phyloP scores from a whole-genome alignment of 2,797 vertebrate genomes.

The Notamacropus eugenii region DNA sequence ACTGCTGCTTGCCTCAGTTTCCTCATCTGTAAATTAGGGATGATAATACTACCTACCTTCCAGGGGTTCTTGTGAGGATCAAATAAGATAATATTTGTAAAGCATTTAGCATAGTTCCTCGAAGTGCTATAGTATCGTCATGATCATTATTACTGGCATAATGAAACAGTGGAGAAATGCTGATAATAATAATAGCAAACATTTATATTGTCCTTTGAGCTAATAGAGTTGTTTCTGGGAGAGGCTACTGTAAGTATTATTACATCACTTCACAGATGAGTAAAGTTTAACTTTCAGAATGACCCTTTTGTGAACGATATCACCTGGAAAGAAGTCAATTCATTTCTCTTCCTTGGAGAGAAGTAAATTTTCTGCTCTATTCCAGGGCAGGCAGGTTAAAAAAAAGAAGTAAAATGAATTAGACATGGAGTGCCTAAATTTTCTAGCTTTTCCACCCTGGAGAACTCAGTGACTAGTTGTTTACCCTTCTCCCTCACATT shows the following conservation, averaged over 20 bases:
- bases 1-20: no score
- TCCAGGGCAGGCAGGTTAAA: not conserved
- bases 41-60: no score
- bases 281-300: not conserved
- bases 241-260: not conserved
- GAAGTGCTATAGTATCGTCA: not conserved
- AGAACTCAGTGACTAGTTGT: not conserved
- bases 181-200: not conserved
- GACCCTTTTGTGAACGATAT: not conserved
- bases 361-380: not conserved
- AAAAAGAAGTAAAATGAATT: not conserved
- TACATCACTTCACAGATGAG: not conserved
- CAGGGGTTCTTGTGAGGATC: no score
- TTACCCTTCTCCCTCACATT: conserved; percentile 4
- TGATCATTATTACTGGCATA: not conserved
- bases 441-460: not conserved
- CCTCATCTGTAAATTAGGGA: no score
- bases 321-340: not conserved
- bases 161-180: not conserved
- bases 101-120: not conserved
- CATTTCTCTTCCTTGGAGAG: not conserved
- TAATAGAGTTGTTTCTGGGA: not conserved
- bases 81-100: not conserved
- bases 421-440: not conserved
- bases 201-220: not conserved